Conservation (phyloP, 2,888 invertebrate species). For the Lysandra coridon region DNA sequence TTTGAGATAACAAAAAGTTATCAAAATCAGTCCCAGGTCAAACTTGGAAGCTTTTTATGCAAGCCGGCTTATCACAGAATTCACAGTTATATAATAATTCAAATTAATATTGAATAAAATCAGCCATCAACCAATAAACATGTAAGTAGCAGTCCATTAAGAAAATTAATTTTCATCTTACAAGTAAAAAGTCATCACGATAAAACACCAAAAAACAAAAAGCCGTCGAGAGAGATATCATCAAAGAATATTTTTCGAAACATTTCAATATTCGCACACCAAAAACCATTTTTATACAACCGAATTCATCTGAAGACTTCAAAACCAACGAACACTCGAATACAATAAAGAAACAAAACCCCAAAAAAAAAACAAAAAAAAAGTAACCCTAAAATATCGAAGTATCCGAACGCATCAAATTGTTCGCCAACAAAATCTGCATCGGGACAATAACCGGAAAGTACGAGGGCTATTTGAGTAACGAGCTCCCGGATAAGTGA, state of each 20-base stretch:
- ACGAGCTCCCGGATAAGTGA: slow-evolving; percentile 60
- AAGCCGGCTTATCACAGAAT: too few species aligned
- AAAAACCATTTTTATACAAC: slow-evolving; percentile 6
- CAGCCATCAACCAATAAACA: too few species aligned
- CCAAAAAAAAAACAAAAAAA: background rate
- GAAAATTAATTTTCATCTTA: background rate
- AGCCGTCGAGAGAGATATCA: background rate
- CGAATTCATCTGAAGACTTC: slow-evolving; percentile 13
- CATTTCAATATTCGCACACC: background rate
- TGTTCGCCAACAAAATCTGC: slow-evolving; percentile 40
- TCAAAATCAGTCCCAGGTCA: too few species aligned
- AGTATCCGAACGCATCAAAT: slow-evolving; percentile 22
- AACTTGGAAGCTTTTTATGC: too few species aligned
- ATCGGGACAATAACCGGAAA: slow-evolving; percentile 45
- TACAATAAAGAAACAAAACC: slow-evolving; percentile 11
- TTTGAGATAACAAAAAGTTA: too few species aligned
- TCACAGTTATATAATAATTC: too few species aligned
- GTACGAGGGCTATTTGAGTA: slow-evolving; percentile 55
- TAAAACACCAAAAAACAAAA: background rate
- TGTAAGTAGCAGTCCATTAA: background rate
- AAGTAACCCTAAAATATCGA: slow-evolving; percentile 2
- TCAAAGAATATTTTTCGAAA: background rate
- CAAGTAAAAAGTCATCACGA: background rate
- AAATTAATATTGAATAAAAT: too few species aligned
- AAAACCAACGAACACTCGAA: slow-evolving; percentile 12